Evolutionary conservation across 1,140 invertebrate species (phyloP), one percentile per base, ranked within the genome.

Genomic region (Venustaconcha ellipsiformis): DNA sequence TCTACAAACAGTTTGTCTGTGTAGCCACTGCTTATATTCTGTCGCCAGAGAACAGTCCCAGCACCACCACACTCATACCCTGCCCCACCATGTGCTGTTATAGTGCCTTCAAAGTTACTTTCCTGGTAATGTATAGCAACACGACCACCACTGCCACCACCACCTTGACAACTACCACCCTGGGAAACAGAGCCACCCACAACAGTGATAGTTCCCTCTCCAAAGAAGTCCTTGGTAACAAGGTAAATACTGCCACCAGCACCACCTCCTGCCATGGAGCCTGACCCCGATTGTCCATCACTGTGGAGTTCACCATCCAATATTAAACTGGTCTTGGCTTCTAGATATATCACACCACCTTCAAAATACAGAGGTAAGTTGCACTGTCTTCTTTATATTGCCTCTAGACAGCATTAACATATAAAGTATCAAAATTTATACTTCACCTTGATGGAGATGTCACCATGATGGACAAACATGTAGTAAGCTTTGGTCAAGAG

Each of bases 61-160:
- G 85, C 81, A 14, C 85, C 85, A 13, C 85, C 85, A 82, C 83
- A 84, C 70, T 86, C 85, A 67, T 77, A 77, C 3, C 77, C 79
- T 11, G 68, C 66, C 18, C 85, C 85, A n/a, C 85, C 85, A 64
- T 82, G 67, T 11, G 80, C 71, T 6, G 70, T 67, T 26, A 80
- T 76, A 0, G 55, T 74, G 12, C 85, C 85, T 4, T 71, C 70
- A 69, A 80, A 85, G n/a, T 26, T 58, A 11, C 59, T 65, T 17
- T 76, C 72, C 14, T 65, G 72, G 72, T 78, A 85, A 73, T 84
- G 76, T 30, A 86, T 78, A 17, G 83, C 80, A 3, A 83, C 80
- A 30, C 82, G 78, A 48, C 85, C 85, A 60, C 82, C 85, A 11
- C 80, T 81, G 26, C 85, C 85, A 70, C 85, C 85, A 48, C 85